phyloP scores from a whole-genome alignment of 2,113 vertebrate species.

The Pholis gunnellus region DNA sequence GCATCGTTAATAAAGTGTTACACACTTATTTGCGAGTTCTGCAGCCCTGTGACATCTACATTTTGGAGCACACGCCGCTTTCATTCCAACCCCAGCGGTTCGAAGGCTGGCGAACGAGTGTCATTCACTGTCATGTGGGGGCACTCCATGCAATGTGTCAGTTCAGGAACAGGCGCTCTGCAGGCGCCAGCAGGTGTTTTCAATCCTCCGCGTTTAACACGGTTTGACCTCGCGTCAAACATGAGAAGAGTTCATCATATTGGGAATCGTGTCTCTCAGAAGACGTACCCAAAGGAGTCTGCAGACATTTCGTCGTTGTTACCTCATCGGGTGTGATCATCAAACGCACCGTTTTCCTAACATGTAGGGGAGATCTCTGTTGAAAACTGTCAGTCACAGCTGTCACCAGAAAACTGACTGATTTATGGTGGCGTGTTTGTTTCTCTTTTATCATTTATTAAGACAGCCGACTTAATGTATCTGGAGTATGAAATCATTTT shows the following conservation, averaged over 20 bases:
- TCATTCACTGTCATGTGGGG: not conserved
- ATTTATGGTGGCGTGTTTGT: not conserved
- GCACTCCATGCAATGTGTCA: conserved; percentile 4
- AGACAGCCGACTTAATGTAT: conserved; percentile 32
- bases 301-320: conserved; percentile 42
- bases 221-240: conserved; percentile 57
- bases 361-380: conserved; percentile 25
- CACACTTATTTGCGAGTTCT: too few relatives aligned
- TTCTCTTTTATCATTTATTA: conserved; percentile 21
- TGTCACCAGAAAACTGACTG: conserved; percentile 39
- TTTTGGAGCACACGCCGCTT: not conserved
- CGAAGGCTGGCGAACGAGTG: not conserved
- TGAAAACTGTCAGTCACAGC: conserved; percentile 69
- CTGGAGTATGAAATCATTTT: not conserved
- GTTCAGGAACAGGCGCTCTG: conserved; percentile 14
- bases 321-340: conserved; percentile 50
- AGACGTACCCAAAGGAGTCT: conserved; percentile 36
- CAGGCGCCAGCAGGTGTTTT: conserved; percentile 38
- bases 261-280: conserved; percentile 36
- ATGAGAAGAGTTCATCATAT: conserved; percentile 51
- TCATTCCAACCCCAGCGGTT: not conserved
- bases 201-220: conserved; percentile 34
- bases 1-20: too few relatives aligned
- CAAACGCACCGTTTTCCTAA: conserved; percentile 47
- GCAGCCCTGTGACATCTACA: not conserved